Conservation (phyloP, 2,888 invertebrate species). For the Invenusta paracnida region DNA sequence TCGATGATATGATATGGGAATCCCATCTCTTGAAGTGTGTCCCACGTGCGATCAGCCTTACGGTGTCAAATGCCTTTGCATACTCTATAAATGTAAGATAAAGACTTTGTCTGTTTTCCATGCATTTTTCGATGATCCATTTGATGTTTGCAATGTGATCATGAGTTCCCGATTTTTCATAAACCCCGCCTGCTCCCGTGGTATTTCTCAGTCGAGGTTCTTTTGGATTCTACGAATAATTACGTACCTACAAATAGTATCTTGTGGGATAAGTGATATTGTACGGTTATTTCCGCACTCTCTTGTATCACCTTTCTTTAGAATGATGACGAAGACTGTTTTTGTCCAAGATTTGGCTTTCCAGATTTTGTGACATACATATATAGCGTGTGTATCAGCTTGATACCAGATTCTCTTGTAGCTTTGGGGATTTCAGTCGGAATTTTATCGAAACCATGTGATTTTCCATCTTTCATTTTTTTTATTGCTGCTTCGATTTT, state of each 20-base stretch:
- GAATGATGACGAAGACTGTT: not conserved
- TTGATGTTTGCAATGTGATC: not conserved
- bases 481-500: conserved; percentile 16
- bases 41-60: not conserved
- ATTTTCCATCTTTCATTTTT: not conserved
- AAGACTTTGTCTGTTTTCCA: conserved; percentile 25
- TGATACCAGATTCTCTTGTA: not conserved
- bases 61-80: not conserved
- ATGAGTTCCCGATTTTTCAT: not conserved
- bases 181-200: conserved; percentile 9
- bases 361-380: not conserved
- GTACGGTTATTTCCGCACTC: conserved; percentile 4
- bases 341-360: not conserved
- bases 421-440: not conserved
- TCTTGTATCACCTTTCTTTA: not conserved
- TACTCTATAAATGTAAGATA: not conserved
- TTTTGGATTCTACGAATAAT: not conserved
- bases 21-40: not conserved
- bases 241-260: not conserved
- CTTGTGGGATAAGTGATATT: not conserved
- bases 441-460: not conserved
- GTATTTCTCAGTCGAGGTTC: conserved; percentile 2
- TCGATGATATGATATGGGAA: not conserved
- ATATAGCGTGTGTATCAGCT: not conserved
- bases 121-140: conserved; percentile 4